A percentile compares a stretch with the other conserved stretches of the same genome.
phyloP scores from a whole-genome alignment of 1,140 invertebrate species.

The Thalassaphorura encarpata region DNA sequence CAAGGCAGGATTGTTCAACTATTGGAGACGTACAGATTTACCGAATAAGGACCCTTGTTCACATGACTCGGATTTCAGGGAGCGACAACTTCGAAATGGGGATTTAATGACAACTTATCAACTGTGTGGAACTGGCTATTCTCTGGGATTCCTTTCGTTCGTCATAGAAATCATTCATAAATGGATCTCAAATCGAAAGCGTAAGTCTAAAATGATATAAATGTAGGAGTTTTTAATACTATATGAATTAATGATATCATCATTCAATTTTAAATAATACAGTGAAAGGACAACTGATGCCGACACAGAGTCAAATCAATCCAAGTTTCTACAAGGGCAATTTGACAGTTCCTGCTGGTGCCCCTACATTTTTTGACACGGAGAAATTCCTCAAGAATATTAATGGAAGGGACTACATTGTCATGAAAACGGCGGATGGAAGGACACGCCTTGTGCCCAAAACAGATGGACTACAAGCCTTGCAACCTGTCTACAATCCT shows the following conservation, averaged over 20 bases:
- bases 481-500: slow-evolving; percentile 31
- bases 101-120: slow-evolving; percentile 61
- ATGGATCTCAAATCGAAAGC: slow-evolving; percentile 14
- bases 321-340: slow-evolving; percentile 31
- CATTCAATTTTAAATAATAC: slow-evolving; percentile 1
- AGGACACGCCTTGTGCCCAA: slow-evolving; percentile 31
- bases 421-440: slow-evolving; percentile 33
- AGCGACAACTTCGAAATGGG: slow-evolving; percentile 57
- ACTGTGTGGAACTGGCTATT: slow-evolving; percentile 46
- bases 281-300: slow-evolving; percentile 28
- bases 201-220: too few relatives aligned
- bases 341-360: slow-evolving; percentile 24
- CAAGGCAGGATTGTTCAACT: slow-evolving; percentile 60
- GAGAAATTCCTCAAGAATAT: slow-evolving; percentile 33
- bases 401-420: slow-evolving; percentile 31
- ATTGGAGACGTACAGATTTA: slow-evolving; percentile 45
- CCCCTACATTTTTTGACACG: slow-evolving; percentile 31
- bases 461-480: slow-evolving; percentile 29
- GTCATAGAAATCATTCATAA: slow-evolving; percentile 46
- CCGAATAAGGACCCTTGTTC: slow-evolving; percentile 66
- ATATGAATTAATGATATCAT: background rate
- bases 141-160: slow-evolving; percentile 47
- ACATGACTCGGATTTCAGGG: slow-evolving; percentile 62
- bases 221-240: background rate
- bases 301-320: slow-evolving; percentile 14